Evolutionary conservation across 2,797 vertebrate species (phyloP).

Genomic region (Paratrypauchen microcephalus): DNA sequence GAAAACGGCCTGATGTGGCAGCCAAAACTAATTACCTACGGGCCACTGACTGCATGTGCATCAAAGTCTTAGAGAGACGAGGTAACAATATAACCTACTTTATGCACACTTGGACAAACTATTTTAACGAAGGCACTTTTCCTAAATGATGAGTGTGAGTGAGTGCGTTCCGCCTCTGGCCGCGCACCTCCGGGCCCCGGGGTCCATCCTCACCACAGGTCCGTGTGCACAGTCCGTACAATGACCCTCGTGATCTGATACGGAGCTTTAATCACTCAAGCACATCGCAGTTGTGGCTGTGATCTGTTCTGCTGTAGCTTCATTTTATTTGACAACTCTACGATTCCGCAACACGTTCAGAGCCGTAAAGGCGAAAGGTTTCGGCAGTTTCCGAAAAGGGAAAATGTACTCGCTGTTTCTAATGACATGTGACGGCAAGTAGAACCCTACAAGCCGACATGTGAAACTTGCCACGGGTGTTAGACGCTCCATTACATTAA

Average conservation of each 20-base stretch:
- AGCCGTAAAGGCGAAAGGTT: slow-evolving; percentile 1
- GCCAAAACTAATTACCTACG: slow-evolving; percentile 63
- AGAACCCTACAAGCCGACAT: not conserved
- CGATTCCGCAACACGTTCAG: not conserved
- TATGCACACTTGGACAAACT: slow-evolving; percentile 63
- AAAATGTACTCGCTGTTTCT: slow-evolving; percentile 20
- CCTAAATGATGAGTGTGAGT: slow-evolving; percentile 9
- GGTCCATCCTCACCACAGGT: not conserved
- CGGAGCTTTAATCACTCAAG: slow-evolving; percentile 31
- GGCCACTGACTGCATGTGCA: slow-evolving; percentile 38
- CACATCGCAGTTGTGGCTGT: slow-evolving; percentile 1
- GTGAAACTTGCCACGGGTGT: slow-evolving; percentile 33
- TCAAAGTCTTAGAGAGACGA: slow-evolving; percentile 47
- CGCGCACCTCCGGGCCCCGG: slow-evolving; percentile 4
- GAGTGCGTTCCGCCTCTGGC: not conserved
- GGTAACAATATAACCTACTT: slow-evolving; percentile 52
- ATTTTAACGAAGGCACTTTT: slow-evolving; percentile 46
- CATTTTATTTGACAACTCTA: slow-evolving; percentile 5
- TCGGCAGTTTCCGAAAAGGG: slow-evolving; percentile 3
- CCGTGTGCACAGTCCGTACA: slow-evolving; percentile 13
- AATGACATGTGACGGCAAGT: slow-evolving; percentile 15
- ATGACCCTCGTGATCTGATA: slow-evolving; percentile 37
- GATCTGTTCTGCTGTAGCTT: slow-evolving; percentile 7
- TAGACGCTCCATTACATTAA: slow-evolving; percentile 10
- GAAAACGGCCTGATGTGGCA: slow-evolving; percentile 61